Conservation (phyloP, 2,888 invertebrate genomes). For the Cephus rjabovi region DNA sequence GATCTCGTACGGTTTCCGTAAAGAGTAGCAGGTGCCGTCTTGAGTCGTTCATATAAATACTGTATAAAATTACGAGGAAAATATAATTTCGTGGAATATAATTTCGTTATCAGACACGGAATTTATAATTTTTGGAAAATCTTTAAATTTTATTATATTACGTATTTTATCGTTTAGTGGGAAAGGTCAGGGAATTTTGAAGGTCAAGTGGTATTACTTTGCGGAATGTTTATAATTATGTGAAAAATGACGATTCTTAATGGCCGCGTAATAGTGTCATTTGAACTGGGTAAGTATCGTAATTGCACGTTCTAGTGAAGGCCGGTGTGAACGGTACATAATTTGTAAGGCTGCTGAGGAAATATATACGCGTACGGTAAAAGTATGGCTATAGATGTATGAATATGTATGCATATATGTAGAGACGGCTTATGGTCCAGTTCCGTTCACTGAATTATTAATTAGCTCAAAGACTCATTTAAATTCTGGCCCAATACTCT, state of each 20-base stretch:
- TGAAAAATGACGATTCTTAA: background rate
- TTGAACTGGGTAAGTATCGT: background rate
- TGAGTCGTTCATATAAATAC: background rate
- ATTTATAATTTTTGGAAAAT: background rate
- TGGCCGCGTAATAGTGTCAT: background rate
- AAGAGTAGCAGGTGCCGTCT: background rate
- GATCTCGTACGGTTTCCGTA: background rate
- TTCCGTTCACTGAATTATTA: conserved; percentile 41
- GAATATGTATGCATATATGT: background rate
- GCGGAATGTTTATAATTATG: background rate
- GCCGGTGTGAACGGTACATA: background rate
- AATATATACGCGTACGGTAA: background rate
- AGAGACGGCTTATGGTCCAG: conserved; percentile 28
- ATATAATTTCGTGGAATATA: background rate
- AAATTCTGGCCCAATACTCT: conserved; percentile 23
- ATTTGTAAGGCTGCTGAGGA: background rate
- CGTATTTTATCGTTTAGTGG: background rate
- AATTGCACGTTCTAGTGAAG: background rate
- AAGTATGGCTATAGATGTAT: background rate
- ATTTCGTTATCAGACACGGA: background rate
- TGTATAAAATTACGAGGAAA: background rate
- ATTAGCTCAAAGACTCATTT: conserved; percentile 33
- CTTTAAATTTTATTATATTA: background rate
- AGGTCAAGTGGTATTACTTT: background rate
- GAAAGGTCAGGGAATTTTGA: background rate